Percentiles rank a stretch among this genome's conserved stretches.
These are phyloP conservation scores for Ophiothrix spiculata DNA, from an alignment of 35 echinoderm and acorn worm genomes.

Conservation along the genomic window DNA sequence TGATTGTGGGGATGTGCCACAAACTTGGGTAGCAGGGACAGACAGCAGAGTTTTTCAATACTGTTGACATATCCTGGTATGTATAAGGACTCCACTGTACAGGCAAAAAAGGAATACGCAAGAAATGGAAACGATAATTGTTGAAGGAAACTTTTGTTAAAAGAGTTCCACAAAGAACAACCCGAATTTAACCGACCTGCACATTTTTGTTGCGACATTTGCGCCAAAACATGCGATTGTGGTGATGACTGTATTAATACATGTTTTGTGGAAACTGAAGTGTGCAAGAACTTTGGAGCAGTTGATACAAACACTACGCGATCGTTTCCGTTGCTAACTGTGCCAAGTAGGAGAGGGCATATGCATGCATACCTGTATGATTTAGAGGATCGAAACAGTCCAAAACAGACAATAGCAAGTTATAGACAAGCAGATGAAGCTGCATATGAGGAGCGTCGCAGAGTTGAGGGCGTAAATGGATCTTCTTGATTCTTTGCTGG, in stretches of 20 bases:
- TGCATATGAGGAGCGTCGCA: neutral
- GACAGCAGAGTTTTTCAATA: slow-evolving; percentile 11
- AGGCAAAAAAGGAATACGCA: neutral
- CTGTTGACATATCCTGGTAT: neutral
- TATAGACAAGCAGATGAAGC: neutral
- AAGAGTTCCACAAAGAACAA: neutral
- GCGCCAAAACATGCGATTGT: neutral
- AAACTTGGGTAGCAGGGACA: too few species aligned
- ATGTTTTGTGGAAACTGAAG: neutral
- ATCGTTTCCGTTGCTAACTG: neutral
- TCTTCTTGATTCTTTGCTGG: neutral
- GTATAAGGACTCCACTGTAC: neutral
- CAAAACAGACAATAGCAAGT: neutral
- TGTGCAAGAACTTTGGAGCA: neutral
- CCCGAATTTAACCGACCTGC: neutral
- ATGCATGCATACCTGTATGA: neutral
- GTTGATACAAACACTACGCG: neutral
- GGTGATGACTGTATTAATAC: neutral
- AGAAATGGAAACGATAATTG: neutral
- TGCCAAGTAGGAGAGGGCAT: neutral
- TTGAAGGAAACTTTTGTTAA: neutral
- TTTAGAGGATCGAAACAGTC: neutral
- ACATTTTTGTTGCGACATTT: neutral
- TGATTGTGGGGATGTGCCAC: too few species aligned
- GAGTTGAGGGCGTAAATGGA: neutral